Evolutionary conservation across 2,113 vertebrate species (phyloP), one percentile per base, ranked within the genome.

Genomic region (Rhynchomys soricoides): DNA sequence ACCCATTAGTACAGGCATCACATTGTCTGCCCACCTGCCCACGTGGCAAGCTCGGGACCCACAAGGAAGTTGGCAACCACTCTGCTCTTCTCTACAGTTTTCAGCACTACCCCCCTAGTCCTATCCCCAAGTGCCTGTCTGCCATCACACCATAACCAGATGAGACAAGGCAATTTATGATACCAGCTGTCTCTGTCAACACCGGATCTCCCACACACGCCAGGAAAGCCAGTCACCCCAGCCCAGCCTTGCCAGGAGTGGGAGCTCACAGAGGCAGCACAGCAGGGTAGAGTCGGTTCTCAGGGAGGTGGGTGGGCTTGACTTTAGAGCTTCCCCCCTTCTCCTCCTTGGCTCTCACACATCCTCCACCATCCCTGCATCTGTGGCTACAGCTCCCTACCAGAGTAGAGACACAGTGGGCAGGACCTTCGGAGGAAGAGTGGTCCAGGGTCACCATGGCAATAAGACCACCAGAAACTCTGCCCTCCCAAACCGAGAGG

Each of bases 101-200:
- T 83, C 21, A 9, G 19, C 37, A 1, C 50, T 70, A 19, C 37
- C 68, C 52, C 70, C 43, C 34, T 93, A 8, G 5, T 66, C 73
- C 75, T 12, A 0, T 91, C 95, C 88, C 96, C 1, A n/a, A 90
- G 96, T 96, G 88, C 97, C 97, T 95, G 92, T 98, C 98, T 96
- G 94, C 97, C 87, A 75, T 93, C 59, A 2, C 71, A 22, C 21
- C 0, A 97, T 98, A 98, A 98, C 96, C 97, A 96, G 97, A 98
- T 97, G 98, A 98, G 98, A 98, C 98, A 98, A 97, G 97, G 97
- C 98, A 98, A 98, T 98, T 98, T 97, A 97, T 96, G 97, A 97
- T 94, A 97, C 97, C 98, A 98, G 98, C 98, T 98, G 98, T 98
- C 98, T 98, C 97, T 97, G 97, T 98, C 98, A 98, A 96, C 98